phyloP scores from a whole-genome alignment of 2,888 invertebrate genomes.

The Pachliopta kotzebuea region DNA sequence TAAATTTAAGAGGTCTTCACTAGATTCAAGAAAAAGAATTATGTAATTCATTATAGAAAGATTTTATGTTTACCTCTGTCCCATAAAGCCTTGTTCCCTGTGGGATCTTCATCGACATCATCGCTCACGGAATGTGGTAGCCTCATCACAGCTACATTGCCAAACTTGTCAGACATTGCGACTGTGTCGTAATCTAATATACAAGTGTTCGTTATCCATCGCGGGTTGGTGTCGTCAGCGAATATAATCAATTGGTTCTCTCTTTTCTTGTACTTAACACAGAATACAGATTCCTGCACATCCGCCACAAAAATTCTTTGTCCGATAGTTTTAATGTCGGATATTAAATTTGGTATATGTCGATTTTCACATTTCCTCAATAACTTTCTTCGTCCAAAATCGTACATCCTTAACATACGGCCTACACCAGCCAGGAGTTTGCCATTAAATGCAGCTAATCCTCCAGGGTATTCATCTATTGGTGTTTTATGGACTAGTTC shows the following conservation, averaged over 20 bases:
- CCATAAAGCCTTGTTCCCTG: constrained; percentile 98
- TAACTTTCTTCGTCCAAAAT: constrained; percentile 95
- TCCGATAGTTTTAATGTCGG: constrained; percentile 95
- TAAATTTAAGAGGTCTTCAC: background rate
- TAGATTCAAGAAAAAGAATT: background rate
- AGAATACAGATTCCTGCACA: constrained; percentile 98
- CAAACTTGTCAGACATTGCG: constrained; percentile 98
- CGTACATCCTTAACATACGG: constrained; percentile 94
- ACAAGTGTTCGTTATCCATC: constrained; percentile 95
- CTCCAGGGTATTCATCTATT: constrained; percentile 94
- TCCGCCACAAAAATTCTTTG: constrained; percentile 97
- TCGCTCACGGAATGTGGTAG: constrained; percentile 95
- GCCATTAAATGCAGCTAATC: constrained; percentile 95
- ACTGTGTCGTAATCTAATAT: constrained; percentile 98
- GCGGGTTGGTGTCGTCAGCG: constrained; percentile 98
- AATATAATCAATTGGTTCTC: constrained; percentile 99
- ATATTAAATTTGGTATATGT: constrained; percentile 97
- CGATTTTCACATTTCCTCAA: constrained; percentile 98
- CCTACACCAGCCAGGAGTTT: constrained; percentile 96
- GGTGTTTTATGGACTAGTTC: constrained; percentile 97
- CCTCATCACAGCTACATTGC: constrained; percentile 95
- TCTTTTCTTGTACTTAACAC: constrained; percentile 94
- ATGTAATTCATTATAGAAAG: too few species aligned
- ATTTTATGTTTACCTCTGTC: constrained; percentile 80
- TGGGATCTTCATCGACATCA: constrained; percentile 99